Conservation (phyloP, 1,140 invertebrate species). For the Drosophila nannoptera region DNA sequence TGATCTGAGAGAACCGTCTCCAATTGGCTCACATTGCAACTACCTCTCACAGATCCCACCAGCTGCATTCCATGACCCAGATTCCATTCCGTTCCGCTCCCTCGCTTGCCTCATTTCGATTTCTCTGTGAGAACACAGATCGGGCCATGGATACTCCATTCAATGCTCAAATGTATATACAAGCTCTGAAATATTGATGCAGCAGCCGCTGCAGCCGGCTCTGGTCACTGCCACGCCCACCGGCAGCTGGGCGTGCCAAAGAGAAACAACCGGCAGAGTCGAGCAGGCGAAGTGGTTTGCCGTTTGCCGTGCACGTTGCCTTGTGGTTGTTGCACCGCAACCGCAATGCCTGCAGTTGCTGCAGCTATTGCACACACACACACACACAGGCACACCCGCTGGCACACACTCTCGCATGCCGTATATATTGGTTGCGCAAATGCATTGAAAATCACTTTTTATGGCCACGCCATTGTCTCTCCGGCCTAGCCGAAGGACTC, state of each 20-base stretch:
- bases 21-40: too few species aligned
- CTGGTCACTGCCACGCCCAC: slow-evolving; percentile 2
- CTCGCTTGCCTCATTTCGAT: too few species aligned
- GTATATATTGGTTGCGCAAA: slow-evolving; percentile 1
- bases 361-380: slow-evolving; percentile 13
- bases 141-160: too few species aligned
- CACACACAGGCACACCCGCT: slow-evolving; percentile 5
- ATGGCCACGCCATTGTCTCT: neutral
- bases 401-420: neutral
- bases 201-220: neutral
- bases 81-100: too few species aligned
- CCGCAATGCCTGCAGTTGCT: slow-evolving; percentile 59
- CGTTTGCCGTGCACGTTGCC: slow-evolving; percentile 5
- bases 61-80: too few species aligned
- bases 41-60: too few species aligned
- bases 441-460: slow-evolving; percentile 25
- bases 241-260: neutral
- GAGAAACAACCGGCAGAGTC: too few species aligned
- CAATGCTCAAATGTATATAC: neutral
- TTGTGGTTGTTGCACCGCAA: slow-evolving; percentile 26
- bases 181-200: neutral
- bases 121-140: too few species aligned
- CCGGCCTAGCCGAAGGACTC: neutral
- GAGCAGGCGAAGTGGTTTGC: slow-evolving; percentile 10
- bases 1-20: too few species aligned